phyloP scores from a whole-genome alignment of 2,797 vertebrate species.

The Gephyroberyx darwinii region DNA sequence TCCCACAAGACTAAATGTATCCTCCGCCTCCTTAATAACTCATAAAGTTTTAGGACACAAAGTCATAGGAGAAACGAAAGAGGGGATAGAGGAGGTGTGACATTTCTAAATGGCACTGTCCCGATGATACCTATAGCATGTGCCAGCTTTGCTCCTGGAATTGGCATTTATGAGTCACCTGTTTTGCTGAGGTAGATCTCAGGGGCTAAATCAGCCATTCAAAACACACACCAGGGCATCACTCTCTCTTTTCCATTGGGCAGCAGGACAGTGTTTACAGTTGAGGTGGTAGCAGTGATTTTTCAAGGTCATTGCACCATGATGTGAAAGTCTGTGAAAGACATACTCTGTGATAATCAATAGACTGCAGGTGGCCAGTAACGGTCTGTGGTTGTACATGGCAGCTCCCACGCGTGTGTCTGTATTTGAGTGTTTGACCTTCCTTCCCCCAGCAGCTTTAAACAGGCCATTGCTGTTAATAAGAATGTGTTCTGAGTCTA shows the following conservation, averaged over 20 bases:
- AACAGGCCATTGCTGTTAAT: constrained; percentile 15
- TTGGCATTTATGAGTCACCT: constrained; percentile 80
- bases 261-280: constrained; percentile 54
- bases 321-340: constrained; percentile 50
- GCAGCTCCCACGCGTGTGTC: background rate
- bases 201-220: constrained; percentile 72
- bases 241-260: constrained; percentile 59
- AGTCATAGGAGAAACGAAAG: constrained; percentile 55
- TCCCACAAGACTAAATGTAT: constrained; percentile 42
- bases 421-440: background rate
- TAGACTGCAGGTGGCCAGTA: background rate
- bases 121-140: constrained; percentile 71
- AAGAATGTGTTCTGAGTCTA: constrained; percentile 1
- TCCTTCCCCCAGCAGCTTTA: background rate
- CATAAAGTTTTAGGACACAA: constrained; percentile 62
- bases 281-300: constrained; percentile 54
- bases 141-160: constrained; percentile 67
- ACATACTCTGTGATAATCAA: constrained; percentile 46
- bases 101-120: constrained; percentile 82
- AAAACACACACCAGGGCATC: constrained; percentile 68
- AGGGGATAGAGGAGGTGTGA: constrained; percentile 66
- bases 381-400: background rate
- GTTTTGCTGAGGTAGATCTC: constrained; percentile 74
- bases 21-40: constrained; percentile 56
- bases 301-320: constrained; percentile 66